Percentiles rank a stretch among this genome's conserved stretches.
Conservation (phyloP, 1,140 invertebrate genomes). For the Euborellia annulipes region DNA sequence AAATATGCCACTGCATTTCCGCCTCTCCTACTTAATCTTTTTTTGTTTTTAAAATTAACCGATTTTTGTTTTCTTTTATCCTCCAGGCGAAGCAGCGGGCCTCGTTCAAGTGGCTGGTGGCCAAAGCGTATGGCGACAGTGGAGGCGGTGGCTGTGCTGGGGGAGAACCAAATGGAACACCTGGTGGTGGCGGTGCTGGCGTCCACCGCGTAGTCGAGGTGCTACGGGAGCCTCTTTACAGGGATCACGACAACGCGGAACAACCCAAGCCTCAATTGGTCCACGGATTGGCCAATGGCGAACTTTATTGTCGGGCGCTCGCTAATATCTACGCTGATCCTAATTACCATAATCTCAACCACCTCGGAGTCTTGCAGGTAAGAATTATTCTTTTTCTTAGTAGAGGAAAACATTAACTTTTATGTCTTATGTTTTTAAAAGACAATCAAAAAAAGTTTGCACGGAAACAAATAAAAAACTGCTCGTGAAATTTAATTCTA, state of each 20-base stretch:
- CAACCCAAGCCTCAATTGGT: conserved; percentile 87
- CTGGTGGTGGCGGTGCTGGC: conserved; percentile 13
- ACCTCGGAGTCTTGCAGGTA: conserved; percentile 44
- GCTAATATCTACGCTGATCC: conserved; percentile 94
- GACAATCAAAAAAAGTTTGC: too few relatives aligned
- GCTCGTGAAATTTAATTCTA: too few relatives aligned
- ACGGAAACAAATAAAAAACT: too few relatives aligned
- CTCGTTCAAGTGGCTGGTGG: conserved; percentile 92
- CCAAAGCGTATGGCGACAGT: conserved; percentile 59
- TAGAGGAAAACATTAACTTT: too few relatives aligned
- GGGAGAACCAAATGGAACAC: too few relatives aligned
- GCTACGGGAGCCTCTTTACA: conserved; percentile 84
- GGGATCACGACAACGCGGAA: conserved; percentile 87
- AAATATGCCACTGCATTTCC: too few relatives aligned
- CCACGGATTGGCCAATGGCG: conserved; percentile 81
- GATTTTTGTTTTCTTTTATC: conserved; percentile 25
- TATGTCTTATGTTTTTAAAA: too few relatives aligned
- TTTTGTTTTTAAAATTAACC: conserved; percentile 1
- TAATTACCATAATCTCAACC: conserved; percentile 87
- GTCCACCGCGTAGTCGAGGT: conserved; percentile 90
- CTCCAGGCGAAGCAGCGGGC: conserved; percentile 91
- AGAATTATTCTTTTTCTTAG: too few relatives aligned
- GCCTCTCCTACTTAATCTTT: conserved; percentile 1
- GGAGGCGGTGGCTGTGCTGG: background rate
- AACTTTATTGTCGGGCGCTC: conserved; percentile 88